Base-by-base conservation (phyloP, 2,113 vertebrate species). In the Lycocorax pyrrhopterus region DNA sequence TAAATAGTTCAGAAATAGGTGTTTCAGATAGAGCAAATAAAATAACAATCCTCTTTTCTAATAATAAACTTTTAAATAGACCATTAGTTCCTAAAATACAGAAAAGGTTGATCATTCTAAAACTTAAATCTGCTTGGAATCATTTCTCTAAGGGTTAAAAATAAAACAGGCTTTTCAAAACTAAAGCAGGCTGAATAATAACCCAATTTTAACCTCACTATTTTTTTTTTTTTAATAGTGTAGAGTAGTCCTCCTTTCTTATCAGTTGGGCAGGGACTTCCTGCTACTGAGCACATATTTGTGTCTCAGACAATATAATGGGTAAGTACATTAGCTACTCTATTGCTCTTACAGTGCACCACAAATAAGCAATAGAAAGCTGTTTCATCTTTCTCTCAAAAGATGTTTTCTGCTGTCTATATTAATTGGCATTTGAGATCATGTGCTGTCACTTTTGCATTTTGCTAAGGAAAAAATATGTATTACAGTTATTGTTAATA, bases 181-280 rank as follows among this genome's bases (percentile, higher is more conserved):
- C 53, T 75, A 88, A 84, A 92, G 8, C 16, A 55, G 25, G 4
- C 17, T 39, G 79, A 94, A 22, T 49, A 83, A 66, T 81, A 56
- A 58, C 49, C 75, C 73, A 89, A 73, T 93, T 92, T 81, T 89
- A 91, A 66, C 37, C 35, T 81, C 62, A 35, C 23, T 27, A 4
- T 21, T 63, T 44, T 53, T 66, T 43, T 39, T 32, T 35, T 32
- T 47, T 73, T 66, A 63, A 66, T 68, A 44, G 9, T 39, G 13
- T 44, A 33, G 35, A 56, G 13, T 67, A 64, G 39, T 87, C 33
- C 21, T 79, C 43, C 74, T 90, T 96, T 84, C 94, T 97, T 97
- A 96, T 96, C 97, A 92, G 60, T 9, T 58, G 87, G 94, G 92
- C 86, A 90, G 67, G 92, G 68, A 73, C 92, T 97, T 98, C 95